Percentiles rank a stretch among this genome's conserved stretches.
Conservation (phyloP, 2,113 vertebrate genomes). For the Eretmochelys imbricata region DNA sequence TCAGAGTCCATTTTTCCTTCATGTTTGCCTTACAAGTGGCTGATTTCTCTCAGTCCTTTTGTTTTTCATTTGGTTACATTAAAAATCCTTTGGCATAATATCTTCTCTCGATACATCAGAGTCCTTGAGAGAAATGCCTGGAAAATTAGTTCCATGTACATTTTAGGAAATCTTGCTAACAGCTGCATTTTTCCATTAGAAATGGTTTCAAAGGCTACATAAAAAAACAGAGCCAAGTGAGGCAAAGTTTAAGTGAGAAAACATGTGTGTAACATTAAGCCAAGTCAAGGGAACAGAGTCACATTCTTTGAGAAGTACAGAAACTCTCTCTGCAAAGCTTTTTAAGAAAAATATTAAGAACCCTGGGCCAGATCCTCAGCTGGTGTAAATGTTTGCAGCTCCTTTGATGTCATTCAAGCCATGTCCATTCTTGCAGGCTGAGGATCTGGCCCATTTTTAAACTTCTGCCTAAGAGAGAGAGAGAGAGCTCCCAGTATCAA, state of each 20-base stretch:
- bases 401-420: slow-evolving; percentile 17
- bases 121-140: slow-evolving; percentile 77
- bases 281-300: slow-evolving; percentile 70
- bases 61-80: slow-evolving; percentile 44
- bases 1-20: background rate
- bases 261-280: slow-evolving; percentile 78
- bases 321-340: slow-evolving; percentile 26
- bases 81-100: slow-evolving; percentile 63
- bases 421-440: background rate
- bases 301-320: slow-evolving; percentile 66
- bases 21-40: background rate
- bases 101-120: slow-evolving; percentile 62
- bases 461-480: slow-evolving; percentile 41
- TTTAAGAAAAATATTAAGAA: slow-evolving; percentile 55
- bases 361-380: slow-evolving; percentile 19
- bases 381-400: slow-evolving; percentile 36
- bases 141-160: slow-evolving; percentile 85
- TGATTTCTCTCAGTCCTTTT: background rate
- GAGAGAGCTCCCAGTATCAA: slow-evolving; percentile 32
- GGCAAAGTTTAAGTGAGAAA: slow-evolving; percentile 85
- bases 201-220: slow-evolving; percentile 85
- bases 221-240: slow-evolving; percentile 79
- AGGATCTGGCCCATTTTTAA: background rate
- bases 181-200: slow-evolving; percentile 91
- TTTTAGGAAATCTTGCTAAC: slow-evolving; percentile 87